Percentiles rank a stretch among this genome's conserved stretches.
Conservation (phyloP, 2,888 invertebrate species). For the Pilophorus perplexus region DNA sequence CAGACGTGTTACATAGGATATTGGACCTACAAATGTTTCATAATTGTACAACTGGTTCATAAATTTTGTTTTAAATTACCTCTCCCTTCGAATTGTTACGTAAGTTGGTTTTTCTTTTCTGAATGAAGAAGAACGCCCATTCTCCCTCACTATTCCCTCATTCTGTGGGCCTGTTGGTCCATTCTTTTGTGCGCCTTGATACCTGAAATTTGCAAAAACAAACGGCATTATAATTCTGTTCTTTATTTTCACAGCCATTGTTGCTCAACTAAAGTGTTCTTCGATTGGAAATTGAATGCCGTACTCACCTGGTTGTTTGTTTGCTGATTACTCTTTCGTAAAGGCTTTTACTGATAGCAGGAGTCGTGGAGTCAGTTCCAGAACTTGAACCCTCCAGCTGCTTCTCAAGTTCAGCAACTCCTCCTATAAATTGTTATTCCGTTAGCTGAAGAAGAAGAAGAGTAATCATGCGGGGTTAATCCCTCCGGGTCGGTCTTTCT, state of each 20-base stretch:
- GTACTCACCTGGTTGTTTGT: constrained; percentile 25
- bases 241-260: neutral
- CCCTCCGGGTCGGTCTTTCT: too few relatives aligned
- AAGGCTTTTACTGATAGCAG: constrained; percentile 67
- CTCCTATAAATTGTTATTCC: constrained; percentile 60
- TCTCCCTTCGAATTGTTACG: constrained; percentile 67
- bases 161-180: constrained; percentile 61
- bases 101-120: constrained; percentile 60
- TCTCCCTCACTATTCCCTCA: constrained; percentile 53
- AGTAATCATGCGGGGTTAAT: too few relatives aligned
- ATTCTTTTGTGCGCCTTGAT: constrained; percentile 54
- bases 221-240: neutral
- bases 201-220: constrained; percentile 46
- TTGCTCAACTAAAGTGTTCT: too few relatives aligned
- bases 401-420: constrained; percentile 81
- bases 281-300: too few relatives aligned
- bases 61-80: constrained; percentile 49
- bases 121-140: constrained; percentile 51
- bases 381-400: constrained; percentile 59
- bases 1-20: neutral
- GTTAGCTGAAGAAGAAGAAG: too few relatives aligned
- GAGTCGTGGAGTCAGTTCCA: constrained; percentile 56
- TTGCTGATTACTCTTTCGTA: constrained; percentile 67
- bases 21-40: too few relatives aligned
- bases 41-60: too few relatives aligned